These are phyloP conservation scores for Rhodeus uyekii DNA, from an alignment of 2,797 vertebrate species.

Conservation along the genomic window DNA sequence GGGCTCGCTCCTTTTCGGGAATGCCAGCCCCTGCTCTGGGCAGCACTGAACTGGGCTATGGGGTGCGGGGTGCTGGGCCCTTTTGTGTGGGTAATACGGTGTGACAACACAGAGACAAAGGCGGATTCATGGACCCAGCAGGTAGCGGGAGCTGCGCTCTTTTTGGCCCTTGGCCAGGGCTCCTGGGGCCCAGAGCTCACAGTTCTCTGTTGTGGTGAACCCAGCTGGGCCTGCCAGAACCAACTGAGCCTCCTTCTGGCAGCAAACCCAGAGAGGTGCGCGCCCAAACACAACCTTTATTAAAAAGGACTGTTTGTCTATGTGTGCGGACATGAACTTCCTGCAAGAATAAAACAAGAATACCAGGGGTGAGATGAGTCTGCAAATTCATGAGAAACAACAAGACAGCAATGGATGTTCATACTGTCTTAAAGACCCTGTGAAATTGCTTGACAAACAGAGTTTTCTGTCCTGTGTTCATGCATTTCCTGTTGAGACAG, in stretches of 20 bases:
- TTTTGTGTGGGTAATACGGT: constrained; percentile 92
- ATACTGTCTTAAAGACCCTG: not conserved
- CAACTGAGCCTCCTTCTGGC: constrained; percentile 62
- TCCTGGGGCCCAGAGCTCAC: constrained; percentile 76
- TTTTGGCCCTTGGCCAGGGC: constrained; percentile 78
- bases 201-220: constrained; percentile 75
- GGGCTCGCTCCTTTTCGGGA: constrained; percentile 73
- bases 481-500: not conserved
- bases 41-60: constrained; percentile 76
- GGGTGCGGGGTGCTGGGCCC: constrained; percentile 77
- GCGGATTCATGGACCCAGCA: constrained; percentile 98
- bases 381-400: constrained; percentile 29
- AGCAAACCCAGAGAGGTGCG: constrained; percentile 65
- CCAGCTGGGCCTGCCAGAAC: constrained; percentile 70
- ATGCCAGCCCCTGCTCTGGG: constrained; percentile 92
- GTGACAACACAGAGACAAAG: constrained; percentile 98
- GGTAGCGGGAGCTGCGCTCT: constrained; percentile 92
- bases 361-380: constrained; percentile 22
- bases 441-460: not conserved
- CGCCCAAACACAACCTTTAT: constrained; percentile 57
- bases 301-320: constrained; percentile 48
- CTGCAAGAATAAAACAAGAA: constrained; percentile 43
- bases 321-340: constrained; percentile 42
- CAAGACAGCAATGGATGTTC: not conserved
- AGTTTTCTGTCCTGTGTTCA: not conserved